A percentile compares a stretch with the other conserved stretches of the same genome.
These are phyloP conservation scores for Hapalemur alaotrensis DNA, from an alignment of 2,797 vertebrate species.

Conservation along the genomic window DNA sequence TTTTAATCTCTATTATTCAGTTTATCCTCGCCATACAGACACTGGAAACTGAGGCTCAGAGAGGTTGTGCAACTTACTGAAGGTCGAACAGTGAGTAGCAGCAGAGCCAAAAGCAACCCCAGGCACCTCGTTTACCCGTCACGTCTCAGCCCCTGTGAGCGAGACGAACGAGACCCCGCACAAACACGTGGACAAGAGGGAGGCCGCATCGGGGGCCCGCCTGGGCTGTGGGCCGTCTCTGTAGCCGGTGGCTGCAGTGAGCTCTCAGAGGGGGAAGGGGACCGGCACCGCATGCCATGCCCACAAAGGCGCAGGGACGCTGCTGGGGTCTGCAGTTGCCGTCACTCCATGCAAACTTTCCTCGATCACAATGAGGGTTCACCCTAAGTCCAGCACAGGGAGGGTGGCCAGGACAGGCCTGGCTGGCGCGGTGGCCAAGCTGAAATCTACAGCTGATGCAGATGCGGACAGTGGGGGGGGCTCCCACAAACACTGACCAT, in stretches of 20 bases:
- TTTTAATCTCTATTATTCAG: background rate
- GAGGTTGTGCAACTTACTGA: background rate
- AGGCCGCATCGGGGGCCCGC: background rate
- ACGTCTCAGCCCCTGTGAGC: rapidly evolving
- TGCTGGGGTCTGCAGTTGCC: background rate
- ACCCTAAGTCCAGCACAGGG: slow-evolving; percentile 23
- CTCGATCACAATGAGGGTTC: slow-evolving; percentile 39
- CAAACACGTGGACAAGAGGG: rapidly evolving
- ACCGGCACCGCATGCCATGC: rapidly evolving
- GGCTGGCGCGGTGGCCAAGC: background rate
- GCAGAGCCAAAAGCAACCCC: background rate
- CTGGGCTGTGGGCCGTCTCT: background rate
- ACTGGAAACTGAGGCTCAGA: background rate
- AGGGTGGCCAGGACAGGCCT: slow-evolving; percentile 37
- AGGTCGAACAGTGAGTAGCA: background rate
- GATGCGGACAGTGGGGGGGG: background rate
- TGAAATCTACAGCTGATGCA: background rate
- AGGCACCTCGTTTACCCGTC: too few relatives aligned
- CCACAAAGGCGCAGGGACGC: background rate
- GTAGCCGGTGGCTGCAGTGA: background rate
- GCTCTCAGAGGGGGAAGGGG: background rate
- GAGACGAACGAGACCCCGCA: too few relatives aligned
- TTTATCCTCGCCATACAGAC: background rate
- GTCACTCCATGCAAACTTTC: slow-evolving; percentile 31
- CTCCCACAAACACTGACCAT: slow-evolving; percentile 57